Evolutionary conservation across 2,888 invertebrate species (phyloP), one percentile per base, ranked within the genome.

Genomic region (Cheilosia soror): DNA sequence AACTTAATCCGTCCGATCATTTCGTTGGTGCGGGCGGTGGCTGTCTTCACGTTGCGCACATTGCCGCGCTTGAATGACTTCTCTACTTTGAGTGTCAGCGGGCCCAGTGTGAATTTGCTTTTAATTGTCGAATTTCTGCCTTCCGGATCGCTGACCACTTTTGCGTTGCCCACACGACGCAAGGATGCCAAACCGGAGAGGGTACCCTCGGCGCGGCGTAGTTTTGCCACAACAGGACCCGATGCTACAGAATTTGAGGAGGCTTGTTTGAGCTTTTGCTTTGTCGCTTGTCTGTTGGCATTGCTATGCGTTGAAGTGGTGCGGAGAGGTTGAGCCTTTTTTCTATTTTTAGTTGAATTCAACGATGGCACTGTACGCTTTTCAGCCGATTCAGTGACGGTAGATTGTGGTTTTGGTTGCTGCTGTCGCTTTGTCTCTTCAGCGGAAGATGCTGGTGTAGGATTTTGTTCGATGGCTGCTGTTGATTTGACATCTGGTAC

Each of bases 21-120:
- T 93, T 97, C 97, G 1, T 96, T 96, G 0, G 97, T 97, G 3
- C 96, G 96, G 0, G 97, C 97, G 0, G 97, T 97, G 1, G 97
- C 97, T 88, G 96, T 97, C 91, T 97, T 95, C 81, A 97, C 92
- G 92, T 96, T 96, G 89, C 96, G 95, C 89, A 96, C 96, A 44
- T 95, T 95, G 49, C 96, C 96, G 83, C 95, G 94, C 53, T 96
- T 96, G 88, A 96, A 95, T 87, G 91, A 91, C 89, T 92, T 92
- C 81, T 92, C 92, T 20, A 93, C 97, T 92, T 96, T 95, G 84
- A 97, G 92, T 29, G 95, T 95, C 55, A 97, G 92, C 0, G 97
- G 97, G 63, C 97, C 97, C 77, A 97, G 93, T 27, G 95, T 94
- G 90, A 97, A 97, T 91, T 96, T 96, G 71, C 96, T 96, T 90